Evolutionary conservation across 2,888 invertebrate genomes (phyloP), one percentile per base, ranked within the genome.

Genomic region (Amblyteles armatorius): DNA sequence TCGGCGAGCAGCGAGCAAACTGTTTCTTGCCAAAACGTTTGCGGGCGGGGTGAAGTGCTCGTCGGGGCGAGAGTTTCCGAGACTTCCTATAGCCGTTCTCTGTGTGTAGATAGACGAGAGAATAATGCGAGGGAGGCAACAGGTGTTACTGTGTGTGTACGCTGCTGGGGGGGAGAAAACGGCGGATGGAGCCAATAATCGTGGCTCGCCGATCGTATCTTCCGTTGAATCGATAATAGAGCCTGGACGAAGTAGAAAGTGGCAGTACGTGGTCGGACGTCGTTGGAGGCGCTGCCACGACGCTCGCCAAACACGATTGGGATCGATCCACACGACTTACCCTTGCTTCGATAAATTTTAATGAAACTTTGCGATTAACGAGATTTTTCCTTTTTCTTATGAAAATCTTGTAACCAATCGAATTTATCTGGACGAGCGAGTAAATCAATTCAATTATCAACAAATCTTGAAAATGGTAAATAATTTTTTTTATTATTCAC

Each of bases 181-280:
- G 57, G 33, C 48, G 67, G 63, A 69, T 74, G 50, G 79, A 79
- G 79, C 68, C 79, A 79, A 83, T 83, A 83, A 79, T 83, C 79
- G 26, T 55, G 40, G 68, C 44, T 60, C 60, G 50, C 44, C 79
- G 52, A 69, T 83, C 69, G 74, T 79, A 83, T 83, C 63, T 74
- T 69, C 5, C 60, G 69, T 63, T 74, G 60, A 79, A 83, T 83
- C 83, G 74, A 83, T 83, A 69, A 69, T 55, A 63, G 52, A 11
- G 52, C 69, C 29, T 52, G 74, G 55, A 29, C 44, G 48, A 68
- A 83, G 78, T 78, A 68, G 79, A 73, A 69, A 63, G 67, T 68
- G 74, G 19, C 68, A 55, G 69, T 63, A 55, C 44, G 55, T 78
- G 82, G 77, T 78, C 77, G 67, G 77, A 72, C 77, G 44, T 13